A percentile compares a stretch with the other conserved stretches of the same genome.
phyloP scores from a whole-genome alignment of 1,140 invertebrate genomes.

The Drosophila albomicans region DNA sequence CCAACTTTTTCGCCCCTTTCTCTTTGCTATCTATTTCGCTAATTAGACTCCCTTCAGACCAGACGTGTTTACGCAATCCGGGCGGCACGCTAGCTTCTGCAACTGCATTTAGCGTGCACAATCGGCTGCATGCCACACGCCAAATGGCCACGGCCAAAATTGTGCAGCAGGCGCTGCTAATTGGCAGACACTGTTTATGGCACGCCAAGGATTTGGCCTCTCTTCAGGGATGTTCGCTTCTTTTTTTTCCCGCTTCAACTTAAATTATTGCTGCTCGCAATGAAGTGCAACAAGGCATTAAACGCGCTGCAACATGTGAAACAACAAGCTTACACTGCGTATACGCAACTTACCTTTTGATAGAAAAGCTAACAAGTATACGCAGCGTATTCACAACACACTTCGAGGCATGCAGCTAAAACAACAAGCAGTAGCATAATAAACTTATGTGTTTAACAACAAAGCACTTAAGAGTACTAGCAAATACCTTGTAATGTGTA shows the following conservation, averaged over 20 bases:
- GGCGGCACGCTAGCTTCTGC: constrained; percentile 2
- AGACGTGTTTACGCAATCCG: constrained; percentile 35
- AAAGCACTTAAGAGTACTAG: too few relatives aligned
- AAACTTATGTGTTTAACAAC: too few relatives aligned
- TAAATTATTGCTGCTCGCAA: constrained; percentile 2
- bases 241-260: constrained; percentile 9
- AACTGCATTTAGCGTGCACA: not conserved
- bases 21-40: constrained; percentile 22
- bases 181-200: constrained; percentile 34
- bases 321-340: not conserved
- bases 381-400: not conserved
- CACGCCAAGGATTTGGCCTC: constrained; percentile 5
- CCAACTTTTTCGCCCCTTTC: not conserved
- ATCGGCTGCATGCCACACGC: constrained; percentile 1
- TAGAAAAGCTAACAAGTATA: not conserved
- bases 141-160: not conserved
- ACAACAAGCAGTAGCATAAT: too few relatives aligned
- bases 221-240: not conserved
- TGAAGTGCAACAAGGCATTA: not conserved
- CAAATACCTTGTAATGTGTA: too few relatives aligned
- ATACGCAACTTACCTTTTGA: not conserved
- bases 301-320: not conserved
- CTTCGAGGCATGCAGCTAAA: too few relatives aligned
- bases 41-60: constrained; percentile 37
- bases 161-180: constrained; percentile 18